Conservation (phyloP, 1,140 invertebrate genomes). For the silkworm (Bombyx mori) region DNA sequence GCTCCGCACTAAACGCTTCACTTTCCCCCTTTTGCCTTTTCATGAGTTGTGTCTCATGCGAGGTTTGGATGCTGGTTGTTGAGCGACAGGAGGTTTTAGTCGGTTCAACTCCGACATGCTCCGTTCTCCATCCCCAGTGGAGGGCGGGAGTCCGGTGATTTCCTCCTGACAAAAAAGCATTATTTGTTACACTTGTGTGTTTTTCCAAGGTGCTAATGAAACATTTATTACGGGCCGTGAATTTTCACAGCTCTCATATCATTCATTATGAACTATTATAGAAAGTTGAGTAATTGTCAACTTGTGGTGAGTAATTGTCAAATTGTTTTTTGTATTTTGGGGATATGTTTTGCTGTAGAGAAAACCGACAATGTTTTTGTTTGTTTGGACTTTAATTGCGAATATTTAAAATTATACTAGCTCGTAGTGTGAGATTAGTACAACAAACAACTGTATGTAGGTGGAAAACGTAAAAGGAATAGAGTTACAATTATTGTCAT, state of each 20-base stretch:
- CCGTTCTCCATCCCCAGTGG: no score
- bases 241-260: constrained; percentile 7
- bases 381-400: not conserved
- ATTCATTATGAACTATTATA: constrained; percentile 6
- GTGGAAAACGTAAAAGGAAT: not conserved
- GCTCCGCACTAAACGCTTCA: no score
- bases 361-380: not conserved
- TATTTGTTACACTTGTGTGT: constrained; percentile 6
- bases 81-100: no score
- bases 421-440: not conserved
- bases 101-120: no score
- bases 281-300: constrained; percentile 3
- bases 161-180: not conserved
- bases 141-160: no score
- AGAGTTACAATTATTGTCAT: no score
- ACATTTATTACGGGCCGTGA: constrained; percentile 3
- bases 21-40: no score
- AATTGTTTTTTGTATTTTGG: constrained; percentile 1
- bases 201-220: constrained; percentile 9
- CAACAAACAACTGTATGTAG: not conserved
- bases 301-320: not conserved
- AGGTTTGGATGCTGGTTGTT: no score
- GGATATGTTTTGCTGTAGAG: not conserved
- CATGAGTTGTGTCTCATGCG: no score
- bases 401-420: not conserved